Evolutionary conservation across 2,797 vertebrate genomes (phyloP).

Genomic region (Enteromius mattozi): DNA sequence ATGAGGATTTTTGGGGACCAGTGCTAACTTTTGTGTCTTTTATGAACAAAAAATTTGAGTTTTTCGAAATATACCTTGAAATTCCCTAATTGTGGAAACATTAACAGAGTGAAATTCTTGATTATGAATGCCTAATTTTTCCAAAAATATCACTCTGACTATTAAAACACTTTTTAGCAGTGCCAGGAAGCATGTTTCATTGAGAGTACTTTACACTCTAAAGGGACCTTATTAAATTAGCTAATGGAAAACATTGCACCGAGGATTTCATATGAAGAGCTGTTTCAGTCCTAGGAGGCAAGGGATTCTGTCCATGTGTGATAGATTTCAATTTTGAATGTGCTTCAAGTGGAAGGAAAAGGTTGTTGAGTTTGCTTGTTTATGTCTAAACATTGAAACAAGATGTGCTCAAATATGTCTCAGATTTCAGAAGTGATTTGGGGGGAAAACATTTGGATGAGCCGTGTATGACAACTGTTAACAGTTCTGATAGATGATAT

Average conservation of each 20-base stretch:
- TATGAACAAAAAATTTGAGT: neutral
- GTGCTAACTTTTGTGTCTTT: neutral
- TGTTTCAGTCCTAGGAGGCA: constrained; percentile 15
- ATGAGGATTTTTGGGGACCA: neutral
- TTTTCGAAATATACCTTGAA: neutral
- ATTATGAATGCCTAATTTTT: constrained; percentile 17
- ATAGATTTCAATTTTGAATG: constrained; percentile 29
- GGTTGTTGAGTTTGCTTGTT: constrained; percentile 29
- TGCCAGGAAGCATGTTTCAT: neutral
- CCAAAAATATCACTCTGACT: constrained; percentile 1
- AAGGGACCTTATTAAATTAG: constrained; percentile 41
- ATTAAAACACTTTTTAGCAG: constrained; percentile 21
- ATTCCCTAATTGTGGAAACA: neutral
- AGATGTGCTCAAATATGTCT: constrained; percentile 30
- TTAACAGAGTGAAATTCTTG: neutral
- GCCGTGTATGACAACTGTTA: neutral
- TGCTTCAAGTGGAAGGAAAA: constrained; percentile 16
- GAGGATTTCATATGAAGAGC: constrained; percentile 26
- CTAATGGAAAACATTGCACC: constrained; percentile 29
- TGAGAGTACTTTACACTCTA: constrained; percentile 21
- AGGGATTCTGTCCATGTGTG: constrained; percentile 29
- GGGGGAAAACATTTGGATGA: neutral
- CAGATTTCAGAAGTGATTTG: constrained; percentile 23
- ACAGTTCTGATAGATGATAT: neutral
- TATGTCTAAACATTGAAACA: constrained; percentile 25